Conservation (phyloP, 2,113 vertebrate genomes). For the Misgurnus mizolepis region DNA sequence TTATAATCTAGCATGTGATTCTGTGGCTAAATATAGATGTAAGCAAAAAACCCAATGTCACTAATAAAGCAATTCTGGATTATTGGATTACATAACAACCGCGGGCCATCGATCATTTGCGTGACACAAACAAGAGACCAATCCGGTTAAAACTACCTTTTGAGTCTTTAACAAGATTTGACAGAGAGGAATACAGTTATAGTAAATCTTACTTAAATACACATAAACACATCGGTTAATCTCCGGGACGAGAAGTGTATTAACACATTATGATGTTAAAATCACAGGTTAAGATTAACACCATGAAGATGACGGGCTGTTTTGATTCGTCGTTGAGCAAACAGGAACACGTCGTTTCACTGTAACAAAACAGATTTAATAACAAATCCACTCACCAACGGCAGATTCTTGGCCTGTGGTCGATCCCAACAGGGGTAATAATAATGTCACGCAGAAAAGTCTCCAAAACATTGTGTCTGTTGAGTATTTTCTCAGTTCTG, state of each 20-base stretch:
- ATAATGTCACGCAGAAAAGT: slow-evolving; percentile 58
- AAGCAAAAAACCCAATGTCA: slow-evolving; percentile 7
- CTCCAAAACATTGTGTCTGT: slow-evolving; percentile 66
- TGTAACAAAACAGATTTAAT: background rate
- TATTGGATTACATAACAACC: background rate
- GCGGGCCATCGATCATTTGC: too few species aligned
- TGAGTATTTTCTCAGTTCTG: background rate
- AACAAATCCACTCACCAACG: slow-evolving; percentile 63
- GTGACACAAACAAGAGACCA: background rate
- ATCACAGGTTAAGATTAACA: background rate
- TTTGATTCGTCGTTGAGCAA: background rate
- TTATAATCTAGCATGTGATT: background rate
- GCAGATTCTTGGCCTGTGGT: slow-evolving; percentile 19
- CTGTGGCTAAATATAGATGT: background rate
- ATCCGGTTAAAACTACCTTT: too few species aligned
- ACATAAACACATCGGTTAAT: too few species aligned
- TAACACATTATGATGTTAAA: background rate
- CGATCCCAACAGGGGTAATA: slow-evolving; percentile 57
- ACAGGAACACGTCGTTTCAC: background rate
- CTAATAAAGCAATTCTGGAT: background rate
- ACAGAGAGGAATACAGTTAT: background rate
- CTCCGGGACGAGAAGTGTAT: too few species aligned
- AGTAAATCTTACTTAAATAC: background rate
- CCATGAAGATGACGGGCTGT: background rate
- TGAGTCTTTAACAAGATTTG: too few species aligned